Evolutionary conservation across 2,888 invertebrate species (phyloP).

Genomic region (Sminthurides aquaticus): DNA sequence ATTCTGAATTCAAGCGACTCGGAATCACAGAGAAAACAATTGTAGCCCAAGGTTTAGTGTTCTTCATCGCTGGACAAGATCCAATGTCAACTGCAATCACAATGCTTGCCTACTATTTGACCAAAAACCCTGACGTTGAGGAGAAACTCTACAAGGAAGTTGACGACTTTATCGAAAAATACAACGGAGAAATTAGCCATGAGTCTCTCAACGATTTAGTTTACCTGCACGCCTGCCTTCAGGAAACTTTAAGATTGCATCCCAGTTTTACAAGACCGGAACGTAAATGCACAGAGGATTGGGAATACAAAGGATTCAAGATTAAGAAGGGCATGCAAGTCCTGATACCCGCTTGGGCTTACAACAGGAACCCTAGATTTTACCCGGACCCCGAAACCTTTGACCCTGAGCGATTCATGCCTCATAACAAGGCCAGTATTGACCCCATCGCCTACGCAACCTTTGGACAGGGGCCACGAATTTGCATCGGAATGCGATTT

Average conservation of each 20-base stretch:
- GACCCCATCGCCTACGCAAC: conserved; percentile 29
- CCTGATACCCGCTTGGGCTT: conserved; percentile 30
- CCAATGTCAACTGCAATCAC: conserved; percentile 30
- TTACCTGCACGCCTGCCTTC: conserved; percentile 24
- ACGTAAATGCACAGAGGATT: conserved; percentile 22
- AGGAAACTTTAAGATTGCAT: conserved; percentile 22
- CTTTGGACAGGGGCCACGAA: conserved; percentile 36
- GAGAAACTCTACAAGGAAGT: conserved; percentile 12
- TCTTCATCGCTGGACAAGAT: conserved; percentile 41
- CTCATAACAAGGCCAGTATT: conserved; percentile 31
- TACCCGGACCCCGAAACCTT: conserved; percentile 34
- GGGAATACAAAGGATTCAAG: conserved; percentile 22
- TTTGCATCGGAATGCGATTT: conserved; percentile 23
- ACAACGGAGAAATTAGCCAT: conserved; percentile 15
- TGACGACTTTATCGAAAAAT: conserved; percentile 1
- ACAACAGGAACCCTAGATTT: conserved; percentile 31
- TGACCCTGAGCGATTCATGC: conserved; percentile 35
- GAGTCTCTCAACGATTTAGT: conserved; percentile 18
- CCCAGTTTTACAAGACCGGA: conserved; percentile 23
- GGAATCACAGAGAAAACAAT: conserved; percentile 33
- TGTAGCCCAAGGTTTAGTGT: conserved; percentile 33
- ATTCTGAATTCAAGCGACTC: conserved; percentile 26
- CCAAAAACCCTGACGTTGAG: conserved; percentile 24
- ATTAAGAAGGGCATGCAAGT: conserved; percentile 34
- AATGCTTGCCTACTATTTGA: conserved; percentile 25